Evolutionary conservation across 35 echinoderm and acorn worm species (phyloP), one percentile per base, ranked within the genome.

Genomic region (Ophioderma brevispina): DNA sequence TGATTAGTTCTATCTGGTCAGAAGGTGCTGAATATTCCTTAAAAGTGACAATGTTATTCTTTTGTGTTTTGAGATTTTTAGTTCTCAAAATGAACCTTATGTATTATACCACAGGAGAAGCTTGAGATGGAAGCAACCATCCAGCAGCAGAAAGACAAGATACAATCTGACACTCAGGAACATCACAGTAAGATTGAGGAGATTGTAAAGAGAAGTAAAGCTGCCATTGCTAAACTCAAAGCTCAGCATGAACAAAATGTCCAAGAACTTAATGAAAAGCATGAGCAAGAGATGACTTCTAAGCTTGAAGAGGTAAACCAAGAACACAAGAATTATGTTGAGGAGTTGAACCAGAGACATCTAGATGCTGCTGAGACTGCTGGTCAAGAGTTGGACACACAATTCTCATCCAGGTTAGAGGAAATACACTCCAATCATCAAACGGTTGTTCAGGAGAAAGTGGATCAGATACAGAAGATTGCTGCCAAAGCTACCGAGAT

Each of bases 41-140:
- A n/a, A n/a, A n/a, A n/a, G n/a, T n/a, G n/a, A n/a, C n/a, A n/a
- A n/a, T n/a, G n/a, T n/a, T n/a, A n/a, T n/a, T n/a, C n/a, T n/a
- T n/a, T n/a, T n/a, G n/a, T n/a, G n/a, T n/a, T n/a, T n/a, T n/a
- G n/a, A n/a, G n/a, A n/a, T n/a, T n/a, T n/a, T n/a, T n/a, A n/a
- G n/a, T n/a, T n/a, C n/a, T n/a, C n/a, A n/a, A n/a, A n/a, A n/a
- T n/a, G n/a, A n/a, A n/a, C n/a, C n/a, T n/a, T n/a, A n/a, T n/a
- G n/a, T n/a, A n/a, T n/a, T n/a, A n/a, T n/a, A n/a, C n/a, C 79
- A 18, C 80, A 97, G 96, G 90, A 90, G 41, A 98, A 98, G 64
- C 25, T 98, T 31, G 93, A 98, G 59, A 55, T 92, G 70, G 93
- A 98, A 33, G 82, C 75, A 15, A 89, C 23, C 18, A 17, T 92